These are phyloP conservation scores for Alouatta palliata DNA, from an alignment of 2,113 vertebrate genomes.

Conservation along the genomic window DNA sequence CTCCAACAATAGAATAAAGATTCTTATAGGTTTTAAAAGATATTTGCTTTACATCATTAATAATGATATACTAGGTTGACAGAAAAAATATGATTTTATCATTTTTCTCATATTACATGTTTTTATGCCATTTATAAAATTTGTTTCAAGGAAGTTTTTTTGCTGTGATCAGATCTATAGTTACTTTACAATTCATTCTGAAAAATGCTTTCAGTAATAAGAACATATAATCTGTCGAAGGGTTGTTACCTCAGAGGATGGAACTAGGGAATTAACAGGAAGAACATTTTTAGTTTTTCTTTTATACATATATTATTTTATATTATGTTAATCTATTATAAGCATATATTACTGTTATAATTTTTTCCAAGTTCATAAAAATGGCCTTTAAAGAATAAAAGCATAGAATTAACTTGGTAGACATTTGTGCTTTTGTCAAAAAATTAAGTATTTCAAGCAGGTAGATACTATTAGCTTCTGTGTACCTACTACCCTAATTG, in stretches of 20 bases:
- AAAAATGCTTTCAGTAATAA: constrained; percentile 40
- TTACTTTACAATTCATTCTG: constrained; percentile 18
- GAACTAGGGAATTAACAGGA: neutral
- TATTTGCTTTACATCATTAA: neutral
- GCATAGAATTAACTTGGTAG: neutral
- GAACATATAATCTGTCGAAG: neutral
- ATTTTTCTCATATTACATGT: constrained; percentile 4
- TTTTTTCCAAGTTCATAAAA: constrained; percentile 11
- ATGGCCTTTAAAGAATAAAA: constrained; percentile 12
- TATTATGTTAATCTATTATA: neutral
- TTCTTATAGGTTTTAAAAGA: neutral
- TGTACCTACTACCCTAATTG: neutral
- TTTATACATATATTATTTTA: neutral
- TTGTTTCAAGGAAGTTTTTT: neutral
- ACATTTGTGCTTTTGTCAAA: neutral
- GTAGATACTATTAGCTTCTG: neutral
- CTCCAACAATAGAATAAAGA: neutral
- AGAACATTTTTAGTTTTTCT: neutral
- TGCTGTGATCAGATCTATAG: neutral
- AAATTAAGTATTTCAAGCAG: constrained; percentile 17
- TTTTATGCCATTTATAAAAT: constrained; percentile 41
- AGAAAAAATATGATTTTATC: neutral
- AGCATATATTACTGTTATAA: neutral
- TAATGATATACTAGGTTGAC: neutral
- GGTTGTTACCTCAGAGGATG: neutral